Evolutionary conservation across 2,113 vertebrate species (phyloP), one percentile per base, ranked within the genome.

Genomic region (Chaetodon auriga): DNA sequence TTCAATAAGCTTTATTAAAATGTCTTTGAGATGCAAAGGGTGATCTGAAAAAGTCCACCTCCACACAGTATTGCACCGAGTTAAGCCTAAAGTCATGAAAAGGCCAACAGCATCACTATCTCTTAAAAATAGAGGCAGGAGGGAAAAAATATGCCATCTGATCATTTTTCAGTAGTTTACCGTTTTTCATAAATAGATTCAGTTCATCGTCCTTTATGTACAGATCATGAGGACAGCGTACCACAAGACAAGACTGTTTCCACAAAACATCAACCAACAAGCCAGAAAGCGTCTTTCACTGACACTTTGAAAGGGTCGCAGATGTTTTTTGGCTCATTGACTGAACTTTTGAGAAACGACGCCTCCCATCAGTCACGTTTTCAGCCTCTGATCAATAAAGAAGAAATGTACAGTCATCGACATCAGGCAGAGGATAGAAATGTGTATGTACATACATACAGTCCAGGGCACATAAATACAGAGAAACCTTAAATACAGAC

Each of bases 51-150:
- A 75, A 36, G 69, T 72, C 62, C 63, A 75, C 63, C 55, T 41
- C 46, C 45, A 86, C 73, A 82, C 75, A 48, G 66, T 94, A 93
- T 94, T 94, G 94, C 90, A 94, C 90, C 51, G 49, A 70, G 65
- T 79, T 73, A 18, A 78, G 82, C 89, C 84, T 75, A n/a, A 11
- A 11, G 84, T 62, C 65, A 35, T 14, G 72, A 74, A 68, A 76
- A 68, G 74, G 75, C 71, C 30, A 12, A 61, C 70, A 18, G 68
- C 78, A 48, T 79, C 69, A 8, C 61, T 2, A 35, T 68, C 80
- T 81, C 86, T 91, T 90, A 91, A 94, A 95, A 94, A 95, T 90
- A 93, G 88, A 93, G 81, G 88, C 87, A 87, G 80, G 58, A 84
- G 85, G 93, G 84, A 95, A 94, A 95, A 94, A 93, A 93, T 90